Conservation (phyloP, 2,797 vertebrate species). For the Cephalopachus bancanus region DNA sequence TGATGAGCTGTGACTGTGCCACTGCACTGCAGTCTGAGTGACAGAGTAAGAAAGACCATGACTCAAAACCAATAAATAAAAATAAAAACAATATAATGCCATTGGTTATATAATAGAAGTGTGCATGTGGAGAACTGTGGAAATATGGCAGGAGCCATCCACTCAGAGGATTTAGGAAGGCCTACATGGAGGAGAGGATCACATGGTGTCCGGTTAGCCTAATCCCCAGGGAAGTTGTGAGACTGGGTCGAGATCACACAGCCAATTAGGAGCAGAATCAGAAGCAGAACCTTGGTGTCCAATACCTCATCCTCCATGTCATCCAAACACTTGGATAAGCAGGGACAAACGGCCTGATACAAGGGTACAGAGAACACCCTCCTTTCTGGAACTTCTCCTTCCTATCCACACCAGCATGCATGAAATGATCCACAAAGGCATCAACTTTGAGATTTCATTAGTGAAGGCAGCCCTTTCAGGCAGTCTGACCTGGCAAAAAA, state of each 20-base stretch:
- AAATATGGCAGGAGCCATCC: background rate
- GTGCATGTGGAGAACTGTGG: background rate
- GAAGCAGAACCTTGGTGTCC: background rate
- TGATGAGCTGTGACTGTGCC: too few relatives aligned
- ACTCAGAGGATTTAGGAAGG: background rate
- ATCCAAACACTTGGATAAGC: background rate
- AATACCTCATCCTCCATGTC: background rate
- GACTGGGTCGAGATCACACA: background rate
- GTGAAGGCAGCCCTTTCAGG: constrained; percentile 5
- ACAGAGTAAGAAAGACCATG: too few relatives aligned
- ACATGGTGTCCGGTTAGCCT: background rate
- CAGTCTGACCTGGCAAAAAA: constrained; percentile 65
- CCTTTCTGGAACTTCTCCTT: background rate
- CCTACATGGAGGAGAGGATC: background rate
- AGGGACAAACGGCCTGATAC: background rate
- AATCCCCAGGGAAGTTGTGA: background rate
- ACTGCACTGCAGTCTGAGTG: too few relatives aligned
- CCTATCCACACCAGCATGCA: background rate
- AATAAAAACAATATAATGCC: background rate
- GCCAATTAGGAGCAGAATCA: background rate
- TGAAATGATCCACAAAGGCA: background rate
- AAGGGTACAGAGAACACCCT: background rate
- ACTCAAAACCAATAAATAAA: background rate
- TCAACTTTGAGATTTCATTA: constrained; percentile 25
- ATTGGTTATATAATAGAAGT: background rate